phyloP scores from a whole-genome alignment of 92 coral and sea anemone genomes.

The Anthopleura xanthogrammica region DNA sequence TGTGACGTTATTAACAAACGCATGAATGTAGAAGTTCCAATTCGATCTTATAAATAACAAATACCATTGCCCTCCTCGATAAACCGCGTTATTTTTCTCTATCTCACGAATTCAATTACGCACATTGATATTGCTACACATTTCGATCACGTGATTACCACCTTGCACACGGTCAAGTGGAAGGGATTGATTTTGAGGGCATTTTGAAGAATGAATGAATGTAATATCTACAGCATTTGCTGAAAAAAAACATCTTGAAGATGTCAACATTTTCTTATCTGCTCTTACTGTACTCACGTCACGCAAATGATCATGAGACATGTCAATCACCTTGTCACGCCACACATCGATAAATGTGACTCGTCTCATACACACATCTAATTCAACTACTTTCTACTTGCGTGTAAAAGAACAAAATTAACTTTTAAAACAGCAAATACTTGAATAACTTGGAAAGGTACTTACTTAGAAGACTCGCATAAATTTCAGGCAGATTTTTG shows the following conservation, averaged over 20 bases:
- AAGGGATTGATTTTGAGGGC: conserved; percentile 7
- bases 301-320: background rate
- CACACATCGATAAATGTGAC: background rate
- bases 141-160: background rate
- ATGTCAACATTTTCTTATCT: background rate
- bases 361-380: background rate
- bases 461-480: background rate
- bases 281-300: background rate
- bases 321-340: background rate
- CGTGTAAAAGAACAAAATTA: background rate
- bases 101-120: conserved; percentile 7
- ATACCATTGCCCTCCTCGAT: background rate
- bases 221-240: conserved; percentile 7
- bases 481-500: background rate
- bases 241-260: conserved; percentile 1
- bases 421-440: background rate
- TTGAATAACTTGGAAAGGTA: background rate
- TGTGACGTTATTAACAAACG: conserved; percentile 28
- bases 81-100: background rate
- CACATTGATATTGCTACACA: background rate
- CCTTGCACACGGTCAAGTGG: background rate
- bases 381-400: background rate
- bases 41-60: conserved; percentile 35
- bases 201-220: conserved; percentile 1
- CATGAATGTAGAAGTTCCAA: conserved; percentile 28